Evolutionary conservation across 1,140 invertebrate species (phyloP).

Genomic region (Daktulosphaira vitifoliae): DNA sequence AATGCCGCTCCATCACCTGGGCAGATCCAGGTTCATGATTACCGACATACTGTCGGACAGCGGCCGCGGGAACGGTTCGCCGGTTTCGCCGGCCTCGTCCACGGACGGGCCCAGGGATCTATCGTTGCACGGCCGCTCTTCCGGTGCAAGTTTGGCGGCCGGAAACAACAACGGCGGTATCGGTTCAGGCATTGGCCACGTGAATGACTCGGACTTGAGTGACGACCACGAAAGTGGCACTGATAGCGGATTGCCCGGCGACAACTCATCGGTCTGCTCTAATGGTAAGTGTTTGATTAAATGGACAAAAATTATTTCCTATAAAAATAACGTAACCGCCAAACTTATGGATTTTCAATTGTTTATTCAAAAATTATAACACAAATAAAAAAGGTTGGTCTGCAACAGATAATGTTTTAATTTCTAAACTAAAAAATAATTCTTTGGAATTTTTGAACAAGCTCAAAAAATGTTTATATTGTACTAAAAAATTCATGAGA

Average conservation of each 20-base stretch:
- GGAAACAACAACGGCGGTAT: constrained; percentile 31
- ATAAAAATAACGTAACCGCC: too few species aligned
- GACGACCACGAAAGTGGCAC: constrained; percentile 42
- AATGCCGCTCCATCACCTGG: constrained; percentile 37
- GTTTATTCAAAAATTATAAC: too few species aligned
- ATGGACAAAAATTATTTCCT: too few species aligned
- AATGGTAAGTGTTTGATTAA: constrained; percentile 43
- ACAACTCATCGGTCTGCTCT: constrained; percentile 42
- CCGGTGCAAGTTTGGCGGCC: constrained; percentile 14
- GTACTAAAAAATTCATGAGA: too few species aligned
- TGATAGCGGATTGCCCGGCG: constrained; percentile 40
- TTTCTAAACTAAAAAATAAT: too few species aligned
- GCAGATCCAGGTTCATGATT: constrained; percentile 42
- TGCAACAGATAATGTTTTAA: too few species aligned
- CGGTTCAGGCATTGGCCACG: constrained; percentile 18
- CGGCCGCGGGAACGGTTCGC: constrained; percentile 31
- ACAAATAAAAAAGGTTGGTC: too few species aligned
- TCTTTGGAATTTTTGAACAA: too few species aligned
- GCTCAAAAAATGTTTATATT: too few species aligned
- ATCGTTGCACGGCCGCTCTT: constrained; percentile 39
- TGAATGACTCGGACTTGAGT: constrained; percentile 38
- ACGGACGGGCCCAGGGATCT: constrained; percentile 39
- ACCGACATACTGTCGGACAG: constrained; percentile 41
- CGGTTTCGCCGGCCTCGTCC: constrained; percentile 38
- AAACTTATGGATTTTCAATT: too few species aligned